Evolutionary conservation across 2,113 vertebrate species (phyloP).

Genomic region (Calidris pugnax): DNA sequence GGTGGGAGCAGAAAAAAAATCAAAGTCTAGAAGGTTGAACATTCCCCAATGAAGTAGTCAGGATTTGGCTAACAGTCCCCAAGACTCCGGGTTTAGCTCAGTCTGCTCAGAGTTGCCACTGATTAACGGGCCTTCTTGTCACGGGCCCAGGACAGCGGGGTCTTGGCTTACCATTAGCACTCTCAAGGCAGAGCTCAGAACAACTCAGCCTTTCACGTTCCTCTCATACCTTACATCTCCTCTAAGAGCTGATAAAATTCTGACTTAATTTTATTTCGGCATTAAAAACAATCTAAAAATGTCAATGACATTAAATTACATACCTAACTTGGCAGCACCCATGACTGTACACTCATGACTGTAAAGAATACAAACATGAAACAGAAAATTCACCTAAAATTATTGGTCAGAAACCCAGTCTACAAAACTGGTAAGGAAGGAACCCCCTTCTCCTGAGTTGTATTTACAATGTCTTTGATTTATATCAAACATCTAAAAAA

Average conservation of each 20-base stretch:
- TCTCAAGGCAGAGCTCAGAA: not conserved
- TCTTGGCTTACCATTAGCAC: not conserved
- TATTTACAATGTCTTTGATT: constrained; percentile 64
- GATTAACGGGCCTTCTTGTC: not conserved
- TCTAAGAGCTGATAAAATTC: not conserved
- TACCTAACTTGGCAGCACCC: not conserved
- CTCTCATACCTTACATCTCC: not conserved
- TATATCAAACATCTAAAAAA: constrained; percentile 45
- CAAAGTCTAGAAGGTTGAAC: not conserved
- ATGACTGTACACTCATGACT: not conserved
- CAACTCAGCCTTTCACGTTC: not conserved
- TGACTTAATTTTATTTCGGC: not conserved
- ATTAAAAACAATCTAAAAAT: not conserved
- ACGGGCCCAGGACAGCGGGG: not conserved
- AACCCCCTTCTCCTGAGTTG: not conserved
- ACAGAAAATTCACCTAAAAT: not conserved
- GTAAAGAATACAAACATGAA: not conserved
- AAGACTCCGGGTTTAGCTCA: not conserved
- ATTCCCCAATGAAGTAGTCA: not conserved
- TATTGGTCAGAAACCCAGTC: not conserved
- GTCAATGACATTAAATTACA: not conserved
- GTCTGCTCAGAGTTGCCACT: not conserved
- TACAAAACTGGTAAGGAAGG: not conserved
- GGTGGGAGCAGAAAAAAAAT: not conserved
- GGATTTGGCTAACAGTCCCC: not conserved